These are phyloP conservation scores for Ceratina japonica DNA, from an alignment of 1,140 invertebrate genomes.

Conservation along the genomic window DNA sequence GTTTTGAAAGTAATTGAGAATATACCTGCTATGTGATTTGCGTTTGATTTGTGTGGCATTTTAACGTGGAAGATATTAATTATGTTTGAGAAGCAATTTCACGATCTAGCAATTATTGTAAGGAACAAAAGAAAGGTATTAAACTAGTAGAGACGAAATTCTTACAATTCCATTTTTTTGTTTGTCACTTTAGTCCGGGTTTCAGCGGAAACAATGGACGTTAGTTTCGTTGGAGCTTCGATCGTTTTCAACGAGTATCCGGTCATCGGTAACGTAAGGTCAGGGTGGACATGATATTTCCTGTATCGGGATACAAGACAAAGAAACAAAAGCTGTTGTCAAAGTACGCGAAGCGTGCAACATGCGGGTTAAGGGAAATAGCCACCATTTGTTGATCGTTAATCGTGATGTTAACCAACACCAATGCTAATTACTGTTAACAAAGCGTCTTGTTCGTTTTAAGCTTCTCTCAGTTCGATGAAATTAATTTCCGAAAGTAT, in stretches of 20 bases:
- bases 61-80: too few species aligned
- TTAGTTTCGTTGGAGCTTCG: conserved; percentile 8
- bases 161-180: background rate
- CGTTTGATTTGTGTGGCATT: too few species aligned
- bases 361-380: conserved; percentile 22
- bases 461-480: background rate
- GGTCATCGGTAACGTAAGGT: conserved; percentile 37
- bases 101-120: too few species aligned
- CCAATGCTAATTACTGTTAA: conserved; percentile 2
- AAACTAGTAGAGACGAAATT: background rate
- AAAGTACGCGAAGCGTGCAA: conserved; percentile 48
- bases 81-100: background rate
- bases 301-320: conserved; percentile 39
- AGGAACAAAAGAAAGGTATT: background rate
- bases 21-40: too few species aligned
- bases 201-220: conserved; percentile 9
- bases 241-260: conserved; percentile 33
- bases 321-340: conserved; percentile 66
- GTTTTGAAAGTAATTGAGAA: too few species aligned
- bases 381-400: conserved; percentile 28
- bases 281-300: conserved; percentile 54
- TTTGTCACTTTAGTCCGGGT: background rate
- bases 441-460: background rate
- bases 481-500: background rate
- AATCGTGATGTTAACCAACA: conserved; percentile 15